Percentiles rank a stretch among this genome's conserved stretches.
phyloP scores from a whole-genome alignment of 2,113 vertebrate genomes.

The Amphiprion ocellaris region DNA sequence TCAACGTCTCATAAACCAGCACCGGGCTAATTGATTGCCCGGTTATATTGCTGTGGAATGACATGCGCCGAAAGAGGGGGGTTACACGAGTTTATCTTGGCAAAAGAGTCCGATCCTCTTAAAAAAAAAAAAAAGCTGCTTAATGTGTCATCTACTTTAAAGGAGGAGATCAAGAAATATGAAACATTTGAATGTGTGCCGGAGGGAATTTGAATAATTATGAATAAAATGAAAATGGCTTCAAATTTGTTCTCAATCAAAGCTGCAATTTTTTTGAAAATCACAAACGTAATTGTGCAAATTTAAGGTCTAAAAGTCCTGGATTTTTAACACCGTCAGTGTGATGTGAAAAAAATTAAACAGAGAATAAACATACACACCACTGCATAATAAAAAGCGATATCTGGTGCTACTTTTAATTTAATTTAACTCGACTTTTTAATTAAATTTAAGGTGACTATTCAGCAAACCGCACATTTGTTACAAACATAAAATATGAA shows the following conservation, averaged over 20 bases:
- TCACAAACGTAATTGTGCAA: neutral
- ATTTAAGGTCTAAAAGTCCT: neutral
- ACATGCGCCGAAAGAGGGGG: conserved; percentile 7
- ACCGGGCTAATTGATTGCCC: conserved; percentile 59
- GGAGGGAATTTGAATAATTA: neutral
- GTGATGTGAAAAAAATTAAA: neutral
- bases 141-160: neutral
- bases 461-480: too few relatives aligned
- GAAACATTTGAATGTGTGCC: neutral
- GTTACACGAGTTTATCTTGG: conserved; percentile 22
- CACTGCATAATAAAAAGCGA: neutral
- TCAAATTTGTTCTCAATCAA: neutral
- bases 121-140: neutral
- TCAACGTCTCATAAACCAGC: conserved; percentile 70
- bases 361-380: neutral
- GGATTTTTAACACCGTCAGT: neutral
- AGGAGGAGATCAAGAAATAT: conserved; percentile 4
- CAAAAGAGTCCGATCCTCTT: conserved; percentile 7
- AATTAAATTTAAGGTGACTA: neutral
- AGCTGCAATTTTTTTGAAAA: neutral
- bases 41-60: conserved; percentile 40
- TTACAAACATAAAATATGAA: neutral
- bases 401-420: neutral
- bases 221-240: neutral
- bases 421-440: neutral